Base-by-base conservation (phyloP, 2,797 vertebrate species). In the Acanthurus tractus region DNA sequence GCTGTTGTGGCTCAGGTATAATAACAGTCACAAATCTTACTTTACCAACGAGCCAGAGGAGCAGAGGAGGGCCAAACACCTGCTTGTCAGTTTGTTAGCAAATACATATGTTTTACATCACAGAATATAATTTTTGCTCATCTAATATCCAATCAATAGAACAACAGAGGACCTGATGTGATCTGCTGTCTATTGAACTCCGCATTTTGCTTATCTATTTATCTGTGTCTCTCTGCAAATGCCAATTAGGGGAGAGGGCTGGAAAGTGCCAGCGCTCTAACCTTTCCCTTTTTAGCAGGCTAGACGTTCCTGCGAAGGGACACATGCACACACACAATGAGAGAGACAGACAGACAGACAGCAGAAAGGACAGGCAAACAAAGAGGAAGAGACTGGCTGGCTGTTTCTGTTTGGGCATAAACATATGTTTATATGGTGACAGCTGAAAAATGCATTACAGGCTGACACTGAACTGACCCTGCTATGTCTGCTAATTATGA, bases 171-270 rank as follows among this genome's bases (percentile, higher is more conserved):
- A 54, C 25, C 77, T 63, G 64, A 45, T 52, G 63, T 56, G 70
- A 72, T 71, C 48, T 50, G 67, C 15, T 63, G 56, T 72, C 22
- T 58, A 70, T 69, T 55, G 64, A 78, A 46, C 38, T 53, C 54
- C n/a, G 15, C 8, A 54, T 68, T 72, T 61, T 68, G 48, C 72
- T 76, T 74, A 58, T 83, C 70, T 78, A 70, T 78, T 71, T 83
- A 72, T 74, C 75, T 64, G 55, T n/a, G 42, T 78, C 55, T 80
- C 53, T 77, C 61, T 52, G 50, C 76, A 88, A 83, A 83, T 82
- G 83, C 68, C 76, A 86, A 86, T 85, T 77, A 78, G 53, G 1
- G 34, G 8, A 59, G 56, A 67, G 49, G 57, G 56, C 68, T 70
- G 48, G 17, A 49, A 63, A 68, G 66, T 46, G 46, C 46, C 68